These are phyloP conservation scores for Petrolisthes manimaculis DNA, from an alignment of 2,888 invertebrate species.

Conservation along the genomic window DNA sequence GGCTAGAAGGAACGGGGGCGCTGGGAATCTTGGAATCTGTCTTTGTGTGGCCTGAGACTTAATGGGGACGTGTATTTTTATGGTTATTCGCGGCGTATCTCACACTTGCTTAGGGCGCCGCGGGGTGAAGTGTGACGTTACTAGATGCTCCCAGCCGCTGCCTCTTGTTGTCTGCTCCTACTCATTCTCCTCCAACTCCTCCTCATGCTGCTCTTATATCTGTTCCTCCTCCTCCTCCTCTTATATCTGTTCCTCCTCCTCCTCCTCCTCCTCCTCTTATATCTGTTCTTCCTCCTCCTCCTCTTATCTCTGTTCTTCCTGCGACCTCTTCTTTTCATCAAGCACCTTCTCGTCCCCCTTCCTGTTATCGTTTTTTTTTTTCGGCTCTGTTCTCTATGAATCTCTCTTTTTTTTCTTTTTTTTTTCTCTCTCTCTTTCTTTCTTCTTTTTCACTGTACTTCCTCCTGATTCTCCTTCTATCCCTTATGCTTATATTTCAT, in stretches of 20 bases:
- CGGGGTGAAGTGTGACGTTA: constrained; percentile 25
- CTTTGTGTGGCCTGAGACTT: constrained; percentile 55
- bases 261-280: too few relatives aligned
- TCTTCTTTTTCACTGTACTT: too few relatives aligned
- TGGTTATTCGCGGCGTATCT: constrained; percentile 49
- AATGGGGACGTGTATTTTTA: constrained; percentile 60
- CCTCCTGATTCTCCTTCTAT: too few relatives aligned
- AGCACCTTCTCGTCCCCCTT: not conserved
- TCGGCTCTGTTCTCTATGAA: not conserved
- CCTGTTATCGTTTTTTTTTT: not conserved
- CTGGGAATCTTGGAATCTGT: constrained; percentile 58
- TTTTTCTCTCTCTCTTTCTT: not conserved
- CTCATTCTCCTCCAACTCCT: too few relatives aligned
- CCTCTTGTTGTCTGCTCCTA: too few relatives aligned
- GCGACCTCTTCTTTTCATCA: too few relatives aligned
- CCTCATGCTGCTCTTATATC: too few relatives aligned
- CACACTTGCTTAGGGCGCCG: constrained; percentile 41
- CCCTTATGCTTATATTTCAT: too few relatives aligned
- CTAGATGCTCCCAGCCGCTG: too few relatives aligned
- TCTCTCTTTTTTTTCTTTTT: not conserved
- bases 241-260: too few relatives aligned
- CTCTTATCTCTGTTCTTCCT: not conserved
- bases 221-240: too few relatives aligned
- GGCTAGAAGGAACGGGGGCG: constrained; percentile 9
- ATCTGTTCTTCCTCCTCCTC: too few relatives aligned